Conservation (phyloP, 2,113 vertebrate species). For the Mungos mungo region DNA sequence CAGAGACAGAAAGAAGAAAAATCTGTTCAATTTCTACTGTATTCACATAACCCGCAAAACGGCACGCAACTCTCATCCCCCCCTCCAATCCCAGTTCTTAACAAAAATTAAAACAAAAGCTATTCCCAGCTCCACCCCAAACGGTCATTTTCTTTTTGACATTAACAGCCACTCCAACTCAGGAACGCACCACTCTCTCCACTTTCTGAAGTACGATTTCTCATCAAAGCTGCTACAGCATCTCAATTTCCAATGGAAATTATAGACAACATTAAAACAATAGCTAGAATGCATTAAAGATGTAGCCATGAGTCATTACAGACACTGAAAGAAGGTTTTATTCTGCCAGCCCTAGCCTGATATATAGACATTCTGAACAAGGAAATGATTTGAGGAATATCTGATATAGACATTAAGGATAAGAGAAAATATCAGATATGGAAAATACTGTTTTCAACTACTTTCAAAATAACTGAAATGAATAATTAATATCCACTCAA, state of each 20-base stretch:
- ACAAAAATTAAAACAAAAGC: conserved; percentile 53
- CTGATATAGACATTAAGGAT: not conserved
- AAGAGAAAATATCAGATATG: conserved; percentile 35
- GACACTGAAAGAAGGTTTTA: conserved; percentile 22
- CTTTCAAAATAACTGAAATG: conserved; percentile 56
- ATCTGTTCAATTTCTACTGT: not conserved
- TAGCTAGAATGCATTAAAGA: conserved; percentile 41
- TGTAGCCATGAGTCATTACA: conserved; percentile 41
- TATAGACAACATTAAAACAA: conserved; percentile 6
- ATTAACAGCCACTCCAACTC: not conserved
- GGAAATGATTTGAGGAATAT: conserved; percentile 49
- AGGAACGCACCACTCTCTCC: not conserved
- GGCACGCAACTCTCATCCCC: not conserved
- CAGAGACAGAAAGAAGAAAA: conserved; percentile 52
- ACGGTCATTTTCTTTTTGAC: not conserved
- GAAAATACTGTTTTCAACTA: conserved; percentile 48
- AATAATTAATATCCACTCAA: conserved; percentile 48
- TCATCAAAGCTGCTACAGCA: not conserved
- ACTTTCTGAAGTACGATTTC: not conserved
- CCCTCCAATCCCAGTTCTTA: not conserved
- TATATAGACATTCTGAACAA: conserved; percentile 46
- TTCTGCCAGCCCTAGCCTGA: conserved; percentile 23
- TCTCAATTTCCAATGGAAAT: conserved; percentile 49
- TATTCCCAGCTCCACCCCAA: not conserved
- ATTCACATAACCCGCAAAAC: not conserved